Conservation (phyloP, 1,140 invertebrate species). For the Kradibia gibbosae region DNA sequence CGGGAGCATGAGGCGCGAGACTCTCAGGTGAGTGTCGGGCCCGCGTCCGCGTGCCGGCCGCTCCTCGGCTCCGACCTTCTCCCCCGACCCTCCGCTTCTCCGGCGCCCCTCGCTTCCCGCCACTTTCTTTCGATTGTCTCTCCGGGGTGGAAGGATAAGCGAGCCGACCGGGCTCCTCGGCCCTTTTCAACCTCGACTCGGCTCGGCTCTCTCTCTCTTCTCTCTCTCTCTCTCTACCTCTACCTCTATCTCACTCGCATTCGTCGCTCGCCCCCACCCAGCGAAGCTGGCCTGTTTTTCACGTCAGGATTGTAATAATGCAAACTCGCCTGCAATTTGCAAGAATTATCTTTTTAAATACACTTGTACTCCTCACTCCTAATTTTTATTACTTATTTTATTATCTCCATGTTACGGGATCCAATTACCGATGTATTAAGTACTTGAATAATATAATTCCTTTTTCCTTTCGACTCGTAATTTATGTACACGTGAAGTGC, state of each 20-base stretch:
- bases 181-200: too few species aligned
- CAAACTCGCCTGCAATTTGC: background rate
- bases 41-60: too few species aligned
- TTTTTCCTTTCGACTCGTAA: background rate
- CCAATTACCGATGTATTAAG: slow-evolving; percentile 3
- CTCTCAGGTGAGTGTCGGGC: slow-evolving; percentile 16
- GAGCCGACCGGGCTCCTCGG: too few species aligned
- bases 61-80: background rate
- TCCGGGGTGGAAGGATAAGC: too few species aligned
- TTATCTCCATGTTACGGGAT: background rate
- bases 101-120: background rate
- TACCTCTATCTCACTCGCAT: too few species aligned
- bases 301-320: background rate
- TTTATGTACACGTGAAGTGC: background rate
- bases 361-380: background rate
- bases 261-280: too few species aligned
- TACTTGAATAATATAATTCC: background rate
- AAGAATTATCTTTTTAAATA: background rate
- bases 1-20: slow-evolving; percentile 17
- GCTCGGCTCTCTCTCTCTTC: background rate
- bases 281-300: background rate
- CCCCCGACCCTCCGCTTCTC: background rate
- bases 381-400: background rate
- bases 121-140: too few species aligned
- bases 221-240: too few species aligned